Evolutionary conservation across 2,888 invertebrate genomes (phyloP), one percentile per base, ranked within the genome.

Genomic region (Carcina quercana): DNA sequence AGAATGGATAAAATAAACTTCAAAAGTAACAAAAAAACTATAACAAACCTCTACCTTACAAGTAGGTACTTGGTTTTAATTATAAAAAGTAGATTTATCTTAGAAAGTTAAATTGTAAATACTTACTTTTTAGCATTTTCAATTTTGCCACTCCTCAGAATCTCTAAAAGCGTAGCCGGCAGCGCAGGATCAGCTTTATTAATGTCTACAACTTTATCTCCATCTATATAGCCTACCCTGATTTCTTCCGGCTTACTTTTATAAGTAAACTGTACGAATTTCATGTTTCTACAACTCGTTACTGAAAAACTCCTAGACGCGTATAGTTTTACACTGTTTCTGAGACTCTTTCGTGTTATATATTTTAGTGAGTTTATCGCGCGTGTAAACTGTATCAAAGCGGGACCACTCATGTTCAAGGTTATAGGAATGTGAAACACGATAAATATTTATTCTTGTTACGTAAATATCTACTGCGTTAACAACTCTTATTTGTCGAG

Each of bases 211-310:
- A 89, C 88, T 13, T 88, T 88, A 30, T 88, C 79, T 8, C 86
- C 83, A 1, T 88, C 82, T 15, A 91, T 76, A 42, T 87, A 89
- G 2, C 93, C 94, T n/a, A 91, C 78, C n/a, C 89, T 87, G 32
- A 87, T 79, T 1, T 86, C 85, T 0, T 82, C 80, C 0, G 89
- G 88, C 25, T 83, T 80, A 45, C 86, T 41, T n/a, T 54, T 55
- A 17, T 66, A 78, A 27, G 78, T 71, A 62, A 91, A 93, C 55
- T 93, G 93, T 26, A 93, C 87, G 47, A 91, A 88, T 53, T 92
- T 89, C 90, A 90, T 89, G 19, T 80, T 86, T 54, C 32, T 61
- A 47, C 29, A 47, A 13, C 42, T 46, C 35, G 62, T 54, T 35
- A 61, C 38, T 15, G 78, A 65, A 43, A 78, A 69, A 36, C 40